Evolutionary conservation across 2,888 invertebrate species (phyloP), one percentile per base, ranked within the genome.

Genomic region (Ornithoptera alexandrae): DNA sequence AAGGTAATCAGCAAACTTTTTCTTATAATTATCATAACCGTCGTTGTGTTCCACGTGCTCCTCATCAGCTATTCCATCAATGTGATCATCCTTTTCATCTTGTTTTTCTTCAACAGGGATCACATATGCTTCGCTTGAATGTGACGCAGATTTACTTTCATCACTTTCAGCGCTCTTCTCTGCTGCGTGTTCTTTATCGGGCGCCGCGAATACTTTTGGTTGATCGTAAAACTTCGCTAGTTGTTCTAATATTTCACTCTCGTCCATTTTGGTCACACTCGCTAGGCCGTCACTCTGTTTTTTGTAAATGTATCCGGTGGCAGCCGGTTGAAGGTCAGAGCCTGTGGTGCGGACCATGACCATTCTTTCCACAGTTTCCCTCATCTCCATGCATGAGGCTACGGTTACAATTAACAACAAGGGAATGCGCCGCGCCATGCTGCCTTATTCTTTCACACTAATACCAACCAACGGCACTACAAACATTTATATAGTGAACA

Each of bases 281-380:
- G 86, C 90, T 0, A 92, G 90, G 0, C 93, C 91, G 57, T 92
- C 86, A 71, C 84, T 88, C 69, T 90, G 88, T 77, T 93, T 93
- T 74, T 91, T 91, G 80, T 93, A 93, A 56, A 93, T 90, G 81
- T 93, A 95, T 0, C 94, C 94, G 0, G 93, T 93, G 0, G 94
- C 94, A 0, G 94, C 94, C 0, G 93, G 93, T 72, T 93, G 94
- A 53, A 94, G 92, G 80, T 95, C 95, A 7, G 93, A 93, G 59
- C 93, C 92, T 0, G 93, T 89, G 70, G 92, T 93, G 67, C 94
- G 89, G 58, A 93, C 92, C 86, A 94, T 90, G 46, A 93, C 92
- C 90, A 93, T 93, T 74, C 93, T 82, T 73, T 92, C 89, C 1
- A 93, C 91, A 5, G 92, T 92, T 78, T 93, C 93, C 76, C 85